Evolutionary conservation across 2,888 invertebrate genomes (phyloP), one percentile per base, ranked within the genome.

Genomic region (Seira musarum): DNA sequence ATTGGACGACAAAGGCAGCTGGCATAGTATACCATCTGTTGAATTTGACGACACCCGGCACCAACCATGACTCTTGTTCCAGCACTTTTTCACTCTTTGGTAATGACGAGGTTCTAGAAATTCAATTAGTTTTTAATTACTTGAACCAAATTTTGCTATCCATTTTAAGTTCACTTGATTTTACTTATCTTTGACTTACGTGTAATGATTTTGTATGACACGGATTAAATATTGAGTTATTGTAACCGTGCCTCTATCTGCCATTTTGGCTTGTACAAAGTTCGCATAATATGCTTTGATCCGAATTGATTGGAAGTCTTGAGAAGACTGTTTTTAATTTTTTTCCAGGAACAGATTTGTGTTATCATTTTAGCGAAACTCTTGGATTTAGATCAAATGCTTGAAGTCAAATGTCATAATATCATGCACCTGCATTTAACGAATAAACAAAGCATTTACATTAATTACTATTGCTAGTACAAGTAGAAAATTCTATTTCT

Each of bases 11-110:
- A 13, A 85, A 71, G 10, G 85, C 85, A 5, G 85, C 85, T 1
- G 85, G 85, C 78, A 85, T 74, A n/a, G 64, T 57, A 21, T 70
- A 71, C 85, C 84, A 85, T 8, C 84, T 82, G 64, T 82, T 84
- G 49, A 84, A 85, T 25, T 68, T 64, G 1, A 73, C 53, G 8
- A 70, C 15, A 15, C 70, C 67, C 0, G 75, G 75, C 21, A 80
- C 17, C 8, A 80, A 63, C 70, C 57, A 65, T 5, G 70, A 60
- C 53, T 80, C 80, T 13, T 49, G 61, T 10, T 65, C 22, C 1
- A 80, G 8, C 49, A 70, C 35, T 13, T 53, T 35, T 24, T 22
- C 25, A 1, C 69, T 61, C 30, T 75, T 75, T 17, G 2, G 17
- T 17, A 60, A 60, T 3, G 70, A 17, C 10, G 30, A 21, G 6